Percentiles rank a stretch among this genome's conserved stretches.
Conservation (phyloP, 2,113 vertebrate species). For the Pomatostomus ruficeps region DNA sequence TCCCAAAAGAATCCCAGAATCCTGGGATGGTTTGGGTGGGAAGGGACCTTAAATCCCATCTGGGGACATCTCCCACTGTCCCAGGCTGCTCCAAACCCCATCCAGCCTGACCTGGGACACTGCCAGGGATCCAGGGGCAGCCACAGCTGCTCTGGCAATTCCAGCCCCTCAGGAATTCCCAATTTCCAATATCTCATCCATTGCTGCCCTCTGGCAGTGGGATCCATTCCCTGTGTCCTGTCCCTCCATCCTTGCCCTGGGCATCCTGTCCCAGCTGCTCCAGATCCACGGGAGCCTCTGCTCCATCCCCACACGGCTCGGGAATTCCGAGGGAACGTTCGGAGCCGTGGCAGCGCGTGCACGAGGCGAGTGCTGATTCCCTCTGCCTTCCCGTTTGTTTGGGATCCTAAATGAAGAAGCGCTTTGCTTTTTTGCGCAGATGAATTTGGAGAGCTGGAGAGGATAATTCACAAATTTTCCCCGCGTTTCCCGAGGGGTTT, state of each 20-base stretch:
- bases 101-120: neutral
- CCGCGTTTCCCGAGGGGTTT: neutral
- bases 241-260: too few species aligned
- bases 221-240: too few species aligned
- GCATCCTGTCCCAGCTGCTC: neutral
- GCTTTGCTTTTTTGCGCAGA: neutral
- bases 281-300: neutral
- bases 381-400: neutral
- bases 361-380: neutral
- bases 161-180: too few species aligned
- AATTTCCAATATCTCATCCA: too few species aligned
- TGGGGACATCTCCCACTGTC: neutral
- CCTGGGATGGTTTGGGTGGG: neutral
- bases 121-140: neutral
- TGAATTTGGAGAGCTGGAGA: neutral
- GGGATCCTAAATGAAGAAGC: neutral
- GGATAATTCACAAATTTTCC: neutral
- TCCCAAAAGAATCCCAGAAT: neutral
- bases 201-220: too few species aligned
- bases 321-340: neutral
- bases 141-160: neutral
- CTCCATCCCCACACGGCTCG: rapidly evolving
- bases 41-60: neutral
- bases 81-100: neutral
- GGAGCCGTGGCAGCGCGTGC: rapidly evolving